Evolutionary conservation across 2,113 vertebrate species (phyloP), one percentile per base, ranked within the genome.

Genomic region (Tragelaphus scriptus): DNA sequence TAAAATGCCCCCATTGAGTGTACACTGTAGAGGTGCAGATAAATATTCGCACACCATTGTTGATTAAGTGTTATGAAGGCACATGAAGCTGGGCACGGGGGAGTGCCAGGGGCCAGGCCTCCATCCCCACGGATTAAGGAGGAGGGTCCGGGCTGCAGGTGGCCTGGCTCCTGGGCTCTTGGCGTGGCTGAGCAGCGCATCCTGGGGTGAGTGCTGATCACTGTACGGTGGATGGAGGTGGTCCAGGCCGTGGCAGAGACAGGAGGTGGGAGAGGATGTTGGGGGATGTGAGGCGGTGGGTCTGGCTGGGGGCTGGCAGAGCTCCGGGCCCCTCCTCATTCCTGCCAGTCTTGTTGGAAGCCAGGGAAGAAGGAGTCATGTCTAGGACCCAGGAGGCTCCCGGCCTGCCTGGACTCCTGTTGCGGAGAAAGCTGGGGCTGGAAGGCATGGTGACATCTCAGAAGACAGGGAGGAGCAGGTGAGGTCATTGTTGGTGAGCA

Each of bases 31-130:
- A n/a, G 21, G 44, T 21, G 25, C 4, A 30, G 56, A 55, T 16
- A 8, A 1, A 65, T 7, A 2, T 12, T 9, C 1, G 0, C 71
- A 44, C 7, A 13, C 51, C 3, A 4, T 55, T 6, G 21, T n/a
- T 7, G 49, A 55, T 32, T 53, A 13, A 63, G 28, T 28, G 10
- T 28, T 3, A 0, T 4, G 58, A 23, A 28, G 55, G 23, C 47
- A 36, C 5, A 2, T 1, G 26, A 68, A 56, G 14, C 87, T 58
- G 81, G 87, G 30, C 16, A 12, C 19, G 44, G 36, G 32, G 55
- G 13, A 23, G 19, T 7, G 61, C 11, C 1, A 0, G 23, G 77
- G 5, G 9, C 47, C 23, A 3, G 36, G 47, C 44, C 47, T 30
- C 10, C 0, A 58, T 63, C 58, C n/a, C 79, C 1, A 2, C 8